Evolutionary conservation across 2,113 vertebrate species (phyloP).

Genomic region (Neolamprologus kungweensis): DNA sequence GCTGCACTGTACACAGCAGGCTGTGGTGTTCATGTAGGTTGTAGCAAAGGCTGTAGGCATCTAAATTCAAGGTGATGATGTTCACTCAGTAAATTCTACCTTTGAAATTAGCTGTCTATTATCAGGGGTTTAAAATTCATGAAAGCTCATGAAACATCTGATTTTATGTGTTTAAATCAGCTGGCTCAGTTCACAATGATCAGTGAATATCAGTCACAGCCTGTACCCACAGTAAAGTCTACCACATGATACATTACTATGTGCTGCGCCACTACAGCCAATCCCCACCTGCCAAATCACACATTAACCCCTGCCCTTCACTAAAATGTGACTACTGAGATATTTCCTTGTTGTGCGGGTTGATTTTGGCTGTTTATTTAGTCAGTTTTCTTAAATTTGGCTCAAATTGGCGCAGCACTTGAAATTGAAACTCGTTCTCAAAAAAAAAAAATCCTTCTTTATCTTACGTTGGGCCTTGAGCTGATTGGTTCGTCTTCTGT

Average conservation of each 20-base stretch:
- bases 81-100: not conserved
- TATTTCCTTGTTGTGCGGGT: accelerated
- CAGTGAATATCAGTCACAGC: not conserved
- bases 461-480: not conserved
- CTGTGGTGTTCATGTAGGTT: not conserved
- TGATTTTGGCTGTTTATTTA: not conserved
- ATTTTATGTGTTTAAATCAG: accelerated
- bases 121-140: not conserved
- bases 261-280: not conserved
- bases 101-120: accelerated
- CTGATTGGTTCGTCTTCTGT: not conserved
- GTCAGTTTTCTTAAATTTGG: not conserved
- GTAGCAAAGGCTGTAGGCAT: accelerated
- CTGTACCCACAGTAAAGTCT: accelerated
- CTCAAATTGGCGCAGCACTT: not conserved
- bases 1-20: not conserved
- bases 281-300: not conserved
- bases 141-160: accelerated
- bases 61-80: not conserved
- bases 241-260: not conserved
- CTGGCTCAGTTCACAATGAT: not conserved
- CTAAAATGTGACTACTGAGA: not conserved
- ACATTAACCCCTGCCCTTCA: accelerated
- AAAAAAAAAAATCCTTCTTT: not conserved
- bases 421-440: not conserved